These are phyloP conservation scores for Pandemis cinnamomeana DNA, from an alignment of 2,888 invertebrate genomes.

Conservation along the genomic window DNA sequence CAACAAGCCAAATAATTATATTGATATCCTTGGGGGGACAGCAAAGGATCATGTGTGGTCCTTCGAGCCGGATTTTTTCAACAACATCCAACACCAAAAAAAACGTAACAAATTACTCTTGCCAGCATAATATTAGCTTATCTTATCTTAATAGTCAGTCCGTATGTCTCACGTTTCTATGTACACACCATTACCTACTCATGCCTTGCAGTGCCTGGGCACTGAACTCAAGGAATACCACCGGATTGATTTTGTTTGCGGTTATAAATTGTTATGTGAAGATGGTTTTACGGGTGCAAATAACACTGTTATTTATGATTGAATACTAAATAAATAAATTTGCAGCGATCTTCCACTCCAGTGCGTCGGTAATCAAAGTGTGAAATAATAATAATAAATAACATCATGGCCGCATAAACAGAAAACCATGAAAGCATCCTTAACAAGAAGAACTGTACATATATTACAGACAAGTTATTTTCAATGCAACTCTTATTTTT, in stretches of 20 bases:
- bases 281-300: slow-evolving; percentile 34
- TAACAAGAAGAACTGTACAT: too few relatives aligned
- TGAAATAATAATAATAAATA: neutral
- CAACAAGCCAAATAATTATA: neutral
- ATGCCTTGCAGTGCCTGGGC: slow-evolving; percentile 11
- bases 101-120: slow-evolving; percentile 13
- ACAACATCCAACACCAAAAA: neutral
- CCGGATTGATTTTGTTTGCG: slow-evolving; percentile 27
- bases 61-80: slow-evolving; percentile 23
- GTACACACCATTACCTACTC: slow-evolving; percentile 33
- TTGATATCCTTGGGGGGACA: neutral
- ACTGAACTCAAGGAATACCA: slow-evolving; percentile 30
- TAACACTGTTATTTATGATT: slow-evolving; percentile 25
- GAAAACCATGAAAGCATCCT: too few relatives aligned
- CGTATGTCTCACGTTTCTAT: slow-evolving; percentile 26
- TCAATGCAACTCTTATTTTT: too few relatives aligned
- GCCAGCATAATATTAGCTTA: slow-evolving; percentile 39
- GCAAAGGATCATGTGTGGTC: neutral
- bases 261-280: slow-evolving; percentile 30
- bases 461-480: too few relatives aligned
- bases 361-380: neutral
- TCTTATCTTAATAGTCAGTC: slow-evolving; percentile 38
- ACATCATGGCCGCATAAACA: neutral
- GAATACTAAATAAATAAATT: slow-evolving; percentile 26
- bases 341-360: neutral